These are phyloP conservation scores for Vulpes vulpes DNA, from an alignment of 2,113 vertebrate species.

Conservation along the genomic window DNA sequence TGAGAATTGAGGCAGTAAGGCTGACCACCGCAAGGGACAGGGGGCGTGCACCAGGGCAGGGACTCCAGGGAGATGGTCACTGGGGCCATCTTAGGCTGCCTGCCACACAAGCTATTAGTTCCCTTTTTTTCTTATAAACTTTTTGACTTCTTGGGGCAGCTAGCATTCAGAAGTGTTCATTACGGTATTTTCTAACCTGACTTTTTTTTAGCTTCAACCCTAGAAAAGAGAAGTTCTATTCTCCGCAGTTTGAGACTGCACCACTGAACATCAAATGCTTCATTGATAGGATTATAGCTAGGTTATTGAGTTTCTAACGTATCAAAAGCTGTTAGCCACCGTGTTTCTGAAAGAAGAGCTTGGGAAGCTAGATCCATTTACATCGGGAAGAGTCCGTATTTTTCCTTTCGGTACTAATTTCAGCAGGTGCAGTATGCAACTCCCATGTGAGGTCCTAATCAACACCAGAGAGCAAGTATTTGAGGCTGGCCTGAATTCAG, in stretches of 20 bases:
- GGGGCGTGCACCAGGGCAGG: fast-evolving
- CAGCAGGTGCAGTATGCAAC: not conserved
- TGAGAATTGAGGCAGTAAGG: not conserved
- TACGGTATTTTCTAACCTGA: not conserved
- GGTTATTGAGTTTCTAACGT: not conserved
- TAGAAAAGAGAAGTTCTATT: not conserved
- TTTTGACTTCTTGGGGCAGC: not conserved
- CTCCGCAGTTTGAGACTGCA: not conserved
- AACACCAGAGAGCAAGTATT: not conserved
- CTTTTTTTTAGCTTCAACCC: not conserved
- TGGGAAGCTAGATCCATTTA: not conserved
- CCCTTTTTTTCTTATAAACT: not conserved
- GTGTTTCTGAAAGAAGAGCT: not conserved
- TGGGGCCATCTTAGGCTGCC: not conserved
- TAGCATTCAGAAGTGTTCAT: not conserved
- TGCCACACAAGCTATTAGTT: not conserved
- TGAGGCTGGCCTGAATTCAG: slow-evolving; percentile 66
- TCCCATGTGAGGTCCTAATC: slow-evolving; percentile 38
- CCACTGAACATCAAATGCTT: not conserved
- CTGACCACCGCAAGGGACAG: not conserved
- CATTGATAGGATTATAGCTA: not conserved
- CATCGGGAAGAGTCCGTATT: not conserved
- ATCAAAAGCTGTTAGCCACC: not conserved
- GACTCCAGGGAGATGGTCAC: not conserved
- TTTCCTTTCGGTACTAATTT: slow-evolving; percentile 33